Evolutionary conservation across 2,113 vertebrate species (phyloP).

Genomic region (Oreochromis tanganicae): DNA sequence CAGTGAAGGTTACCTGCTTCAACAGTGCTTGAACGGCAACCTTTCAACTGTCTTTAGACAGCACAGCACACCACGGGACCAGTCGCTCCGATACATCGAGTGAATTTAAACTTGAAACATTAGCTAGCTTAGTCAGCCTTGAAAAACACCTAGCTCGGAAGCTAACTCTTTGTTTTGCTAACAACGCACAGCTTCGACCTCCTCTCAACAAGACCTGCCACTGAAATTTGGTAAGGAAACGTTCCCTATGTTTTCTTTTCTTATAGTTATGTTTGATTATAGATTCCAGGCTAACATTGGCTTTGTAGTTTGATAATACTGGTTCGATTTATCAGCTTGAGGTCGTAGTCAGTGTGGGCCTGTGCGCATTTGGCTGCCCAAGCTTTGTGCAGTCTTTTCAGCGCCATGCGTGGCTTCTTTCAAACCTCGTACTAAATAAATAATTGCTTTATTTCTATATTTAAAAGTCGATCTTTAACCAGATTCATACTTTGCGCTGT

Average conservation of each 20-base stretch:
- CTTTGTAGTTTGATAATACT: background rate
- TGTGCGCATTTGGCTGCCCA: background rate
- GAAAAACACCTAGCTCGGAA: background rate
- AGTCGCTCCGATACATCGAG: background rate
- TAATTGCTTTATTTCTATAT: background rate
- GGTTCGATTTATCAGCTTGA: background rate
- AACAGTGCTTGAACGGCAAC: slow-evolving; percentile 91
- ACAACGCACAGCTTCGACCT: background rate
- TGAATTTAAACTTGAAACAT: background rate
- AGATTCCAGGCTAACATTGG: no score
- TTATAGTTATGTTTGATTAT: rapidly evolving
- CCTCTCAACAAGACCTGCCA: background rate
- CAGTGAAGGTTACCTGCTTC: slow-evolving; percentile 80
- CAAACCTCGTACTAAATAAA: background rate
- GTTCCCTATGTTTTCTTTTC: rapidly evolving
- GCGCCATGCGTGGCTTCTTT: background rate
- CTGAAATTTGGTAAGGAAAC: slow-evolving; percentile 7
- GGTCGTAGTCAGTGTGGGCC: background rate
- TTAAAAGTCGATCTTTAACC: background rate
- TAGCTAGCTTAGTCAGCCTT: background rate
- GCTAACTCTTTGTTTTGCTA: slow-evolving; percentile 26
- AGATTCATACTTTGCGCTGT: background rate
- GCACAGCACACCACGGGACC: background rate
- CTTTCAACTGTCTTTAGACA: slow-evolving; percentile 49
- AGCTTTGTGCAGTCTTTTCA: background rate